Percentiles rank a stretch among this genome's conserved stretches.
Conservation (phyloP, 1,140 invertebrate genomes). For the Oncopeltus fasciatus region DNA sequence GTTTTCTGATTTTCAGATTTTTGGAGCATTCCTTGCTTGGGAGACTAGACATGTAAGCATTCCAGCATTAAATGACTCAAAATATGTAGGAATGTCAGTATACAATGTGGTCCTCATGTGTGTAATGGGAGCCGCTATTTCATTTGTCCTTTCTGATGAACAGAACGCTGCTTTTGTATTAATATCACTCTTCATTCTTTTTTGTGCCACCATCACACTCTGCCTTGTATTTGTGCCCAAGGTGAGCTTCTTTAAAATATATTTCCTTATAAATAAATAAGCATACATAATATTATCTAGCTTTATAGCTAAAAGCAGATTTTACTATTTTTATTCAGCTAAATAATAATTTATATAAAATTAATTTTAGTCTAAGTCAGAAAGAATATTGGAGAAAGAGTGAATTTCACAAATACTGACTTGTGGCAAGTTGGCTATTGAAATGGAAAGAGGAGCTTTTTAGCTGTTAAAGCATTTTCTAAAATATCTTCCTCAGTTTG, state of each 20-base stretch:
- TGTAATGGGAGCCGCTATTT: constrained; percentile 87
- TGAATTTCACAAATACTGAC: no score
- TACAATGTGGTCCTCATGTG: constrained; percentile 99
- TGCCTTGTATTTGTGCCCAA: constrained; percentile 98
- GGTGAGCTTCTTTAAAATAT: constrained; percentile 27
- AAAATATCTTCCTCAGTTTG: no score
- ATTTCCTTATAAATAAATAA: no score
- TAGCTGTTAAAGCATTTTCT: no score
- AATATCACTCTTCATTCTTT: constrained; percentile 94
- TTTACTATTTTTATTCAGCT: no score
- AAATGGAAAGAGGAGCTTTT: no score
- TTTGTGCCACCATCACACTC: constrained; percentile 94
- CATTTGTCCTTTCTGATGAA: constrained; percentile 83
- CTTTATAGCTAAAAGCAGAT: no score
- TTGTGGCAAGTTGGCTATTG: no score
- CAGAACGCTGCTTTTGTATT: constrained; percentile 93
- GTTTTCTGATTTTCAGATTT: constrained; percentile 84
- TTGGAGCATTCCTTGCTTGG: constrained; percentile 97
- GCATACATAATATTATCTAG: no score
- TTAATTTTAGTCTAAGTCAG: no score
- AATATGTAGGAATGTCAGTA: constrained; percentile 93
- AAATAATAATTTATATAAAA: no score
- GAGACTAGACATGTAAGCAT: constrained; percentile 96
- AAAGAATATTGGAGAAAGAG: no score
- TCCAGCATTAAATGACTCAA: constrained; percentile 94